Evolutionary conservation across 2,888 invertebrate genomes (phyloP), one percentile per base, ranked within the genome.

Genomic region (Bellardia pandia): DNA sequence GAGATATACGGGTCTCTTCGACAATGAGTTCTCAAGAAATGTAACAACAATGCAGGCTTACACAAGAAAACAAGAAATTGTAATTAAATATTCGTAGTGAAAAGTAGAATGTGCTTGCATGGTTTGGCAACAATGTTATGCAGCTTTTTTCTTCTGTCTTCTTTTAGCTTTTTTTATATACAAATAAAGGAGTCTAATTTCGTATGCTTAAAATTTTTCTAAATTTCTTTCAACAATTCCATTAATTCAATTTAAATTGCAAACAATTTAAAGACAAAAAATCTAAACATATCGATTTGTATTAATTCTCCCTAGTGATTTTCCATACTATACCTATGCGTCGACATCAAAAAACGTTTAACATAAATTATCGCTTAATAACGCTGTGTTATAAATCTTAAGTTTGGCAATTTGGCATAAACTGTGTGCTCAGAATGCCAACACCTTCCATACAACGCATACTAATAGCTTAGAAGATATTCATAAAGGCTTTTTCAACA

Each of bases 341-440:
- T 30, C 72, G 48, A 53, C 62, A 80, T 76, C 48, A 85, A 75
- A 80, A 80, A 75, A 51, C 75, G 68, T 76, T 76, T 76, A 76
- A 76, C 71, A 76, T 85, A 85, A 85, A 80, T 76, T 85, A 81
- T 85, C 71, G 80, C 71, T 76, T 66, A 76, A 53, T 76, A 81
- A 58, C 23, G 58, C 11, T 33, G 13, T 58, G 68, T 60, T 66
- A 81, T 85, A 80, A 85, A 85, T 85, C 80, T 69, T 58, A 80
- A 85, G 45, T 71, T 80, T 80, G 76, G 80, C 62, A 80, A 85
- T 85, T 85, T 76, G 13, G 64, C 62, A 37, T 45, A 62, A 68
- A 16, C 37, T 74, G 74, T 66, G 30, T 66, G 42, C 66, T 16
- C 37, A 42, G 64, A 79, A 66, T 66, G 68, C 62, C 45, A 64